These are phyloP conservation scores for Leptobrachium ailaonicum DNA, from an alignment of 2,113 vertebrate species.

Conservation along the genomic window DNA sequence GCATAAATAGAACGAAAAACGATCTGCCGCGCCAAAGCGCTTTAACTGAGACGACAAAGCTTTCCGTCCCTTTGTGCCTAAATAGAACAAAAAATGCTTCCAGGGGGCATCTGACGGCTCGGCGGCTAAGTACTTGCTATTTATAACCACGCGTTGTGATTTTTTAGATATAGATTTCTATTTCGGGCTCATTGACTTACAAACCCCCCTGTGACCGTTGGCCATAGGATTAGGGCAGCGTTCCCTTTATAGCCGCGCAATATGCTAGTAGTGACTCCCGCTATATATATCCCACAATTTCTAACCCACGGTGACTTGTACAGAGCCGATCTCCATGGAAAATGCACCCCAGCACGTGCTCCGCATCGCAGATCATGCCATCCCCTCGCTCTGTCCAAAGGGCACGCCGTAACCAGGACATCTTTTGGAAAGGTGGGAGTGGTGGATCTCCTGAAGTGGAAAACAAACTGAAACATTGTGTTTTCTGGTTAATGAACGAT, in stretches of 20 bases:
- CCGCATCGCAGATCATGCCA: neutral
- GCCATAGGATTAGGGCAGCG: neutral
- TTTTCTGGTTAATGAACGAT: too few relatives aligned
- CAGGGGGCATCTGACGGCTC: conserved; percentile 1
- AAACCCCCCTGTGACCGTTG: conserved; percentile 3
- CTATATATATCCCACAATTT: conserved; percentile 35
- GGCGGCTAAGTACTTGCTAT: conserved; percentile 3
- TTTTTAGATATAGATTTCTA: conserved; percentile 30
- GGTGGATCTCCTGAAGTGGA: too few relatives aligned
- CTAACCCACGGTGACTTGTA: neutral
- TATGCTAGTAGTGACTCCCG: conserved; percentile 5
- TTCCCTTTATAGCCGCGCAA: conserved; percentile 7
- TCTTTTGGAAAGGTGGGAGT: too few relatives aligned
- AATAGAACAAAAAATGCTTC: neutral
- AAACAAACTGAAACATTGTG: too few relatives aligned
- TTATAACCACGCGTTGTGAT: conserved; percentile 8
- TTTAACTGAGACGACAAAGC: conserved; percentile 9
- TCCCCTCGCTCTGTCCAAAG: neutral
- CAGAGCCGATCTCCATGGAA: conserved; percentile 18
- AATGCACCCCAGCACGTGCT: conserved; percentile 2
- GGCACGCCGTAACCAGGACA: too few relatives aligned
- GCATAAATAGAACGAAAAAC: too few relatives aligned
- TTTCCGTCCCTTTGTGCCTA: neutral
- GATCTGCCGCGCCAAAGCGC: neutral
- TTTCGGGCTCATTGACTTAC: conserved; percentile 25